Evolutionary conservation across 1,140 invertebrate genomes (phyloP), one percentile per base, ranked within the genome.

Genomic region (Trichonephila clavata): DNA sequence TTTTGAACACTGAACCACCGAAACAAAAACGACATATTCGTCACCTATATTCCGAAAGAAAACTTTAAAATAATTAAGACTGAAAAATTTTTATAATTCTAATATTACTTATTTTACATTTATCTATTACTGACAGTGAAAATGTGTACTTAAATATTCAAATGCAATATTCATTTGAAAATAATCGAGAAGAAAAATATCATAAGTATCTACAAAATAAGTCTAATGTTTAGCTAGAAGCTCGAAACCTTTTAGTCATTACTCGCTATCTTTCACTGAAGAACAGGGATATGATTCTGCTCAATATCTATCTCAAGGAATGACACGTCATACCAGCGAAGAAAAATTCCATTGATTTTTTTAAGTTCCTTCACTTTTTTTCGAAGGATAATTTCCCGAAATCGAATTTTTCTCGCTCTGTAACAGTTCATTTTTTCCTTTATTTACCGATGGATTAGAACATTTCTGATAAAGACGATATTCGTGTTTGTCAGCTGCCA

Each of bases 371-470:
- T 68, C n/a, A 21, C 60, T 20, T 21, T 6, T 16, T 61, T 21
- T 68, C n/a, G 65, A 68, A 68, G 16, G 65, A 24, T 68, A 68
- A 68, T 68, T 68, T 68, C 65, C 65, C n/a, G n/a, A 68, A 68
- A 68, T 68, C 21, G 65, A 68, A 68, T 13, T 24, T 50, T 50
- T n/a, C n/a, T n/a, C n/a, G n/a, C n/a, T n/a, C 65, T 24, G n/a
- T n/a, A 24, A 68, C 21, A 68, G 8, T 24, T 8, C 21, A 24
- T 7, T 8, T 8, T 61, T 8, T 68, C n/a, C n/a, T 68, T 24
- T 68, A 68, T 68, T 68, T 68, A 68, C 65, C 65, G 65, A 68
- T 24, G n/a, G 7, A n/a, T 68, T 8, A 7, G 21, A 13, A 20
- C 2, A 68, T 8, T 8, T 27, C 65, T 68, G 65, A 7, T 50